A percentile compares a stretch with the other conserved stretches of the same genome.
Conservation (phyloP, 2,797 vertebrate genomes). For the Novumbra hubbsi region DNA sequence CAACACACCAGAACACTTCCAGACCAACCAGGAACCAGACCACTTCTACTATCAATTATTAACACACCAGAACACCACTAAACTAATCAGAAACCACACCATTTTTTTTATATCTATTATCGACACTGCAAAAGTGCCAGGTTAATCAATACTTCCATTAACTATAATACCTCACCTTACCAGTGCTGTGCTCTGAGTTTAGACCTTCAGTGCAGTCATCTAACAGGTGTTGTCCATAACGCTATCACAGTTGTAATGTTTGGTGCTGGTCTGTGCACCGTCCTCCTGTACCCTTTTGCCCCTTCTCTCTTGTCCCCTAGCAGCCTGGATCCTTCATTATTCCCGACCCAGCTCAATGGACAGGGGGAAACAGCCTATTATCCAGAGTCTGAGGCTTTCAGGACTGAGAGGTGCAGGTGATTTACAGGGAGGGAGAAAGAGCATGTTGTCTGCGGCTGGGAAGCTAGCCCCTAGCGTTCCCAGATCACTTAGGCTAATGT, state of each 20-base stretch:
- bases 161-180: too few relatives aligned
- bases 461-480: constrained; percentile 54
- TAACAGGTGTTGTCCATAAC: too few relatives aligned
- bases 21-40: background rate
- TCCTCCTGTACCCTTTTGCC: constrained; percentile 49
- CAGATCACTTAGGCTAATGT: constrained; percentile 73
- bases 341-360: constrained; percentile 53
- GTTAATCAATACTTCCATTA: too few relatives aligned
- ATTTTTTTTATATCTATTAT: background rate
- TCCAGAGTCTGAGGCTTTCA: constrained; percentile 68
- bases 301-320: constrained; percentile 52
- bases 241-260: background rate
- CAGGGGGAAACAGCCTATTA: constrained; percentile 62
- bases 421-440: constrained; percentile 65
- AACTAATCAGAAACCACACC: background rate
- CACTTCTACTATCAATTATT: background rate
- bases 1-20: background rate
- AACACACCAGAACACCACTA: background rate
- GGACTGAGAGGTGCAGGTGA: constrained; percentile 70
- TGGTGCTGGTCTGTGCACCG: constrained; percentile 18
- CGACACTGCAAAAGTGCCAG: background rate
- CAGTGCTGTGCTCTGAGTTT: too few relatives aligned
- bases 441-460: constrained; percentile 7
- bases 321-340: constrained; percentile 69
- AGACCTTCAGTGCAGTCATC: too few relatives aligned